phyloP scores from a whole-genome alignment of 2,797 vertebrate species.

The Karalla daura region DNA sequence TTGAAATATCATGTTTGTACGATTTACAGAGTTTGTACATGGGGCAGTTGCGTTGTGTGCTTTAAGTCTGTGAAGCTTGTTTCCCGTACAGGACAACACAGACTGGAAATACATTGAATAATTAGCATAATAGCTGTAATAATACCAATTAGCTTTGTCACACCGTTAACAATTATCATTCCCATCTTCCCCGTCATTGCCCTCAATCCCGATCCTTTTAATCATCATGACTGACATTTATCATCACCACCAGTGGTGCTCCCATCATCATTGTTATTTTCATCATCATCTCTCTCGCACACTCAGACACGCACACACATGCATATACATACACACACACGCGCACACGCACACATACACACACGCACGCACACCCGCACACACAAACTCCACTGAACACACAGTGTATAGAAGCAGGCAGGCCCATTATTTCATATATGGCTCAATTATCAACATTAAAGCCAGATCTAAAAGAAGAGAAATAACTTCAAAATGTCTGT shows the following conservation, averaged over 20 bases:
- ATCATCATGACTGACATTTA: conserved; percentile 30
- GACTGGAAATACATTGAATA: conserved; percentile 42
- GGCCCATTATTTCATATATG: conserved; percentile 74
- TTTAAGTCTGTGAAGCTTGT: conserved; percentile 49
- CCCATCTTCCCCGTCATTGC: conserved; percentile 3
- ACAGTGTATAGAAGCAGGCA: conserved; percentile 72
- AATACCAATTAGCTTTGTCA: conserved; percentile 60
- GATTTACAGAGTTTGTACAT: conserved; percentile 54
- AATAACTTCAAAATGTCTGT: conserved; percentile 36
- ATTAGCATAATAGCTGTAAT: conserved; percentile 53
- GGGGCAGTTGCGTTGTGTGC: conserved; percentile 27
- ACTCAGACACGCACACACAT: conserved; percentile 29
- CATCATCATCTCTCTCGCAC: conserved; percentile 7
- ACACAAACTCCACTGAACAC: conserved; percentile 63
- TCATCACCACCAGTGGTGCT: background rate
- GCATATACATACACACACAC: conserved; percentile 34
- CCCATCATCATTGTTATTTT: conserved; percentile 25
- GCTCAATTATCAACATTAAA: conserved; percentile 75
- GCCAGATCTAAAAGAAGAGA: conserved; percentile 48
- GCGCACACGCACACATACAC: conserved; percentile 31
- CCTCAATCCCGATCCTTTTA: conserved; percentile 22
- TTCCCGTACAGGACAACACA: conserved; percentile 52
- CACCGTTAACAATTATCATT: conserved; percentile 42
- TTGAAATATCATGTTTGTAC: conserved; percentile 14
- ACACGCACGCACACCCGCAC: conserved; percentile 37